Evolutionary conservation across 2,888 invertebrate species (phyloP), one percentile per base, ranked within the genome.

Genomic region (Lacanobia oleracea): DNA sequence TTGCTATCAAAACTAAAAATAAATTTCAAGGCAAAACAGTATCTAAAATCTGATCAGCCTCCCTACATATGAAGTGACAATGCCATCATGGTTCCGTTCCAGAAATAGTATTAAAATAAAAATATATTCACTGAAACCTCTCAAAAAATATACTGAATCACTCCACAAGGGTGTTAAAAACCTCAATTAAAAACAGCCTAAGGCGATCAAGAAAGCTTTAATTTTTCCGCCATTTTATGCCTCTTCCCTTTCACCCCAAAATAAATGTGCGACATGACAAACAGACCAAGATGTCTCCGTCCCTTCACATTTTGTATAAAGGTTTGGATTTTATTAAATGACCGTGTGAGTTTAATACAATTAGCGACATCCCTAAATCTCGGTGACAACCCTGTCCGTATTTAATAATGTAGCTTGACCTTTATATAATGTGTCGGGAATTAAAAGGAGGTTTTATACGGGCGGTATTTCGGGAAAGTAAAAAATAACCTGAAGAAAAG

Each of bases 381-480:
- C 64, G 33, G 73, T 60, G 83, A 75, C 70, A 71, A 40, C 68
- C 64, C 68, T 61, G 60, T 64, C 53, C 51, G 65, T 76, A 72
- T 75, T 83, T 79, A 85, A 85, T 85, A 77, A 78, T 85, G 54
- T 73, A 85, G 37, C 43, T 3, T 59, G 75, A 79, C 85, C 83
- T 74, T 81, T 73, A 56, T 12, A 57, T 60, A 67, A 68, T 71
- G 79, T 71, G 63, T 60, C 61, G 12, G 1, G 72, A 62, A 64
- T 73, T 70, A 82, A 77, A 72, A 74, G 23, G n/a, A 66, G 68
- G 18, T n/a, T 59, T 67, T 68, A n/a, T 48, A 14, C 3, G 18
- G 10, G 4, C 53, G 4, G 7, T n/a, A 12, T 51, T 57, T 65
- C 14, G 10, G 3, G 2, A 21, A 33, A 40, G 1, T 21, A 48